A percentile compares a stretch with the other conserved stretches of the same genome.
Evolutionary conservation across 2,797 vertebrate genomes (phyloP).

Genomic region (Prunella strophiata): DNA sequence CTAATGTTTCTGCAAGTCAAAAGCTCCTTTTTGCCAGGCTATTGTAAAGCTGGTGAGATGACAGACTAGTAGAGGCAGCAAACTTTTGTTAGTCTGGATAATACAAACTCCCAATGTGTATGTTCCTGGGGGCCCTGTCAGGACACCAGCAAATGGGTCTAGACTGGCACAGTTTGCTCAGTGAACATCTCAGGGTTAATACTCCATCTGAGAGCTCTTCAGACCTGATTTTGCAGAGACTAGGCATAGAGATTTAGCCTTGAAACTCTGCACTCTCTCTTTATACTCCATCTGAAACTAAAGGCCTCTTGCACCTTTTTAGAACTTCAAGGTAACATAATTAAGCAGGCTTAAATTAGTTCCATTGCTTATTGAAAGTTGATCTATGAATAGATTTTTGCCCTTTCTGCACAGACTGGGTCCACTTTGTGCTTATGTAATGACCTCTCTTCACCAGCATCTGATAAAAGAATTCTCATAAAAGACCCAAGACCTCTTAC

Average conservation of each 20-base stretch:
- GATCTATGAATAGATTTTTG: neutral
- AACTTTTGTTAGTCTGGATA: neutral
- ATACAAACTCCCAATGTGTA: neutral
- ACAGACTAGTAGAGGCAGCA: neutral
- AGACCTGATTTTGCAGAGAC: neutral
- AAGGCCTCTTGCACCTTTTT: neutral
- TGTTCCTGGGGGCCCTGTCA: neutral
- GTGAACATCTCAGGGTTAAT: neutral
- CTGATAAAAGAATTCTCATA: neutral
- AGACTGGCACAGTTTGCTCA: neutral
- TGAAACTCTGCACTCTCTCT: neutral
- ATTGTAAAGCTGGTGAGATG: neutral
- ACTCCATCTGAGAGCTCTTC: neutral
- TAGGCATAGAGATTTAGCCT: neutral
- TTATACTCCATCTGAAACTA: neutral
- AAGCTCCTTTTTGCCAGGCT: neutral
- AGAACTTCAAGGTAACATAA: neutral
- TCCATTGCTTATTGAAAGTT: neutral
- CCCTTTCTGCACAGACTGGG: neutral
- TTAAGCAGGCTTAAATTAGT: neutral
- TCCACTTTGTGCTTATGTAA: neutral
- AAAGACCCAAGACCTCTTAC: neutral
- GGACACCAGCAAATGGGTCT: neutral
- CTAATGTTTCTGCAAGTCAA: neutral
- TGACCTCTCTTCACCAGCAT: neutral